Percentiles rank a stretch among this genome's conserved stretches.
phyloP scores from a whole-genome alignment of 2,797 vertebrate species.

The Arctocebus calabarensis region DNA sequence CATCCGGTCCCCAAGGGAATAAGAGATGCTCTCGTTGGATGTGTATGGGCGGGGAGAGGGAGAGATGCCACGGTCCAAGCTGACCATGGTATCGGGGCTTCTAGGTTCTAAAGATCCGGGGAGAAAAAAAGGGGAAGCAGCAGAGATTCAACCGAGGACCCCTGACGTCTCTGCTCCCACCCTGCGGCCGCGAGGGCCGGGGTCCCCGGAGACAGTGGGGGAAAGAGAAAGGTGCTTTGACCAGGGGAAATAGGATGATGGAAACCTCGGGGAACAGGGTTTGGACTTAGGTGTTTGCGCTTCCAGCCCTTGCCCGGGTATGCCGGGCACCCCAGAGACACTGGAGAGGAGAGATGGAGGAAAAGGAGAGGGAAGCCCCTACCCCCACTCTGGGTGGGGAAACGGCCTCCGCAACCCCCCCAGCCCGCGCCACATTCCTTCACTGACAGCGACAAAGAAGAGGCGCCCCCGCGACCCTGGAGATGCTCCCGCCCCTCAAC shows the following conservation, averaged over 20 bases:
- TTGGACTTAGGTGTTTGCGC: neutral
- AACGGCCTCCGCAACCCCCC: conserved; percentile 73
- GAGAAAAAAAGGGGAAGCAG: neutral
- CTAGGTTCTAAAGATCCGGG: neutral
- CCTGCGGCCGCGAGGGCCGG: conserved; percentile 86
- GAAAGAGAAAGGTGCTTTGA: conserved; percentile 23
- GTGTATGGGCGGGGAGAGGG: neutral
- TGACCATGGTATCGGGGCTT: neutral
- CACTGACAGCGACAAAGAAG: conserved; percentile 81
- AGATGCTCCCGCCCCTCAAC: conserved; percentile 37
- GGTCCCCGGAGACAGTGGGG: conserved; percentile 72
- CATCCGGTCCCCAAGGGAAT: neutral
- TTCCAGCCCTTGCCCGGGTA: neutral
- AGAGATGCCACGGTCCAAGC: neutral
- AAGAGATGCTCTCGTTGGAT: conserved; percentile 20
- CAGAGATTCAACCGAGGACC: neutral
- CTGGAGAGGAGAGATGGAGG: neutral
- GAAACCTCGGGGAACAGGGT: neutral
- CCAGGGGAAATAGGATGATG: neutral
- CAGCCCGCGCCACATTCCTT: conserved; percentile 75
- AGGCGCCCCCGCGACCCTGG: conserved; percentile 62
- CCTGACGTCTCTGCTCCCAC: conserved; percentile 87
- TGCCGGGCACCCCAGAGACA: neutral
- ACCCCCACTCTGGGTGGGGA: conserved; percentile 75
- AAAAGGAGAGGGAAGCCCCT: conserved; percentile 54